These are phyloP conservation scores for Trichacis sp. DNA, from an alignment of 2,888 invertebrate species.

Conservation along the genomic window DNA sequence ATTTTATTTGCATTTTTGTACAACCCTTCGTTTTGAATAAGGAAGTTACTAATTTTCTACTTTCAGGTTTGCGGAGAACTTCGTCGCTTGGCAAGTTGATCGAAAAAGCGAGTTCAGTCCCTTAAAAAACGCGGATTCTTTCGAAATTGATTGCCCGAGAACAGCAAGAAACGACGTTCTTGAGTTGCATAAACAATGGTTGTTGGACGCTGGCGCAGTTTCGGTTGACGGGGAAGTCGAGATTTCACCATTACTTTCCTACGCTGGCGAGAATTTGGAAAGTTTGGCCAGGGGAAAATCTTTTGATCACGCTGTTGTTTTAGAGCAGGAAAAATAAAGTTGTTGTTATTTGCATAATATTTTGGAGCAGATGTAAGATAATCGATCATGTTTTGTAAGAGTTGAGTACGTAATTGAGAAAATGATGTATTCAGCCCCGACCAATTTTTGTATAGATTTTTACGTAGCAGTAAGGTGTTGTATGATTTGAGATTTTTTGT, in stretches of 20 bases:
- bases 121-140: slow-evolving; percentile 91
- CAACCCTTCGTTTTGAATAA: no score
- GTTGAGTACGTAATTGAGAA: not conserved
- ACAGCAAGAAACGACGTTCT: slow-evolving; percentile 86
- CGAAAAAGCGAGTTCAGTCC: slow-evolving; percentile 97
- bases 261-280: slow-evolving; percentile 88
- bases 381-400: not conserved
- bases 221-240: slow-evolving; percentile 80
- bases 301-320: slow-evolving; percentile 74
- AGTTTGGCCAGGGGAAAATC: slow-evolving; percentile 76
- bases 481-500: no score
- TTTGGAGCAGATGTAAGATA: not conserved
- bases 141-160: slow-evolving; percentile 90
- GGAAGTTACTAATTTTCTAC: no score
- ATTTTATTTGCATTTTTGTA: no score
- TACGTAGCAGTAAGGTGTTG: no score
- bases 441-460: no score
- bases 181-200: slow-evolving; percentile 81
- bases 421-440: not conserved
- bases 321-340: slow-evolving; percentile 9
- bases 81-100: slow-evolving; percentile 93
- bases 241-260: slow-evolving; percentile 91
- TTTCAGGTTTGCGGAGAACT: slow-evolving; percentile 89
- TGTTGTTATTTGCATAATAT: not conserved
- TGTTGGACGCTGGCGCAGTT: slow-evolving; percentile 84